A percentile compares a stretch with the other conserved stretches of the same genome.
These are phyloP conservation scores for Prunella himalayana DNA, from an alignment of 2,113 vertebrate species.

Conservation along the genomic window DNA sequence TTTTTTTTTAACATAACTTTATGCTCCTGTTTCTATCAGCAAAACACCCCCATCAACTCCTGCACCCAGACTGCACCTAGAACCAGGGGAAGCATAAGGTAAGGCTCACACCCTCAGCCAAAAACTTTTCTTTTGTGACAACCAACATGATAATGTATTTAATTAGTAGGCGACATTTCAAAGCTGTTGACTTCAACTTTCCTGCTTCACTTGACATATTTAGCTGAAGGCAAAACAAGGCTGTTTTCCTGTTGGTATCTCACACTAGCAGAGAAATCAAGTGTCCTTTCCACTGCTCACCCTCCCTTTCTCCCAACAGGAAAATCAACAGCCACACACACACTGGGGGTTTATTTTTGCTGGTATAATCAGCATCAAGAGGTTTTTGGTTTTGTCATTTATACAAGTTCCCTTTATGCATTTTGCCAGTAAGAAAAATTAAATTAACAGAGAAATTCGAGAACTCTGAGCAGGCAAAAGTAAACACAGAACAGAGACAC, in stretches of 20 bases:
- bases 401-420: not conserved
- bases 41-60: not conserved
- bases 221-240: conserved; percentile 44
- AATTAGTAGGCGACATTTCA: conserved; percentile 38
- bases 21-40: not conserved
- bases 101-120: not conserved
- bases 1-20: not conserved
- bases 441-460: not conserved
- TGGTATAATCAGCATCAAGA: not conserved
- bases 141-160: not conserved
- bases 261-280: not conserved
- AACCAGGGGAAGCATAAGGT: not conserved
- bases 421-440: not conserved
- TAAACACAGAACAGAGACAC: not conserved
- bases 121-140: not conserved
- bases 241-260: conserved; percentile 16
- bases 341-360: not conserved
- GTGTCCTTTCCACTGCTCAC: not conserved
- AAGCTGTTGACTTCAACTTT: conserved; percentile 20
- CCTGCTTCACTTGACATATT: conserved; percentile 6
- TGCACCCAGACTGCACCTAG: not conserved
- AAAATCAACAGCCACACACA: not conserved
- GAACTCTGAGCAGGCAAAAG: not conserved
- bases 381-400: not conserved
- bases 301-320: not conserved